A percentile compares a stretch with the other conserved stretches of the same genome.
Evolutionary conservation across 1,140 invertebrate genomes (phyloP).

Genomic region (Paralvinella palmiformis): DNA sequence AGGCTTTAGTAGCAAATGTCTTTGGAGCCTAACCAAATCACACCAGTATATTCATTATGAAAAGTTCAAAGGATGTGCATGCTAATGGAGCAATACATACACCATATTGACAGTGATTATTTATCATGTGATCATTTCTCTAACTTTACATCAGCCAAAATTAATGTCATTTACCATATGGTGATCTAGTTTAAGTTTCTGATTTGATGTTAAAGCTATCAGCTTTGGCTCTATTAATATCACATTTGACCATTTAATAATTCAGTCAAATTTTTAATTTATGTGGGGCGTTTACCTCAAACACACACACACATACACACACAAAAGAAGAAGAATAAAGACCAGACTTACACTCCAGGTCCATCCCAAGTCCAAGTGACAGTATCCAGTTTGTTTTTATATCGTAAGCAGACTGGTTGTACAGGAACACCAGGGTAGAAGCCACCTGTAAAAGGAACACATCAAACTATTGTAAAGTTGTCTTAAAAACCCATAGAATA

Average conservation of each 20-base stretch:
- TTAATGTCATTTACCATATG: background rate
- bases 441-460: slow-evolving; percentile 40
- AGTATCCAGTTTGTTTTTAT: slow-evolving; percentile 85
- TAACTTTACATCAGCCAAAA: background rate
- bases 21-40: slow-evolving; percentile 5
- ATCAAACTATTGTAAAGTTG: background rate
- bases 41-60: background rate
- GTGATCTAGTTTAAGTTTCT: background rate
- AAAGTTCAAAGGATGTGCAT: background rate
- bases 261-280: background rate
- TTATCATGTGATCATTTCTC: too few species aligned
- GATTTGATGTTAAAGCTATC: background rate
- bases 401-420: slow-evolving; percentile 86
- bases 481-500: background rate
- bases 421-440: slow-evolving; percentile 87
- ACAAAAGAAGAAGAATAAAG: background rate
- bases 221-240: background rate
- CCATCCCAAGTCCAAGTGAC: slow-evolving; percentile 98
- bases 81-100: background rate
- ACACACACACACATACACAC: background rate
- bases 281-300: background rate
- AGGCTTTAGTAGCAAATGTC: background rate
- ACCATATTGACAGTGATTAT: background rate
- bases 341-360: slow-evolving; percentile 76
- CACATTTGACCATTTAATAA: background rate